Percentiles rank a stretch among this genome's conserved stretches.
Conservation (phyloP, 2,888 invertebrate genomes). For the Ornithoptera priamus region DNA sequence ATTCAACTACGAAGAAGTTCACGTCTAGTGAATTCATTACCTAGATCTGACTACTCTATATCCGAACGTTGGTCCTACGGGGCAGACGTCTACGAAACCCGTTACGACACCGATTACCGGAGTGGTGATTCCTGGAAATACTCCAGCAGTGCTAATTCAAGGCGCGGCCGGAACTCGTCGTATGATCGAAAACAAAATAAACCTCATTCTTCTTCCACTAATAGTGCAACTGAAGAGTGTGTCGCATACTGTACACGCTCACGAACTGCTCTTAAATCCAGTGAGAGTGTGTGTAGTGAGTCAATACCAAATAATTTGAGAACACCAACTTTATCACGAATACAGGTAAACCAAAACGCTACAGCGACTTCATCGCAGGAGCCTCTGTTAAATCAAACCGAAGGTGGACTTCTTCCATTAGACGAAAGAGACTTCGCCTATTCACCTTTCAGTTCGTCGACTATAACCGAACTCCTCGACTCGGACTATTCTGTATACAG, state of each 20-base stretch:
- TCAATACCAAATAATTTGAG: slow-evolving; percentile 50
- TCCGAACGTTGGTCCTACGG: slow-evolving; percentile 81
- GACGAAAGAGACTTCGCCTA: slow-evolving; percentile 77
- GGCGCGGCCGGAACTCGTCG: slow-evolving; percentile 66
- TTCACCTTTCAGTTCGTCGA: slow-evolving; percentile 75
- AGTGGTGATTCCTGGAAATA: slow-evolving; percentile 61
- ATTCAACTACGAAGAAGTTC: slow-evolving; percentile 69
- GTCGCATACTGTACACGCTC: slow-evolving; percentile 74
- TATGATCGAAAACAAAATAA: slow-evolving; percentile 71
- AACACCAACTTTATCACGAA: slow-evolving; percentile 46
- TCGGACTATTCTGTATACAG: slow-evolving; percentile 77
- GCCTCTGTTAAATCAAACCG: slow-evolving; percentile 49
- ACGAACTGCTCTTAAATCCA: slow-evolving; percentile 70
- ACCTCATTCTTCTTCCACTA: slow-evolving; percentile 48
- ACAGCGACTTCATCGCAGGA: slow-evolving; percentile 49
- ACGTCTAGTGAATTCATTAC: slow-evolving; percentile 73
- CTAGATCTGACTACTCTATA: slow-evolving; percentile 77
- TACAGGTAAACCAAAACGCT: slow-evolving; percentile 47
- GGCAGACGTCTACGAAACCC: slow-evolving; percentile 76
- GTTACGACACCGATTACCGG: slow-evolving; percentile 62
- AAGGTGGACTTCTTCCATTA: slow-evolving; percentile 70
- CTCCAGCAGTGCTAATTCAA: slow-evolving; percentile 46
- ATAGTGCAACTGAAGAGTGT: slow-evolving; percentile 60
- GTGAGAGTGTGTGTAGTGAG: slow-evolving; percentile 67
- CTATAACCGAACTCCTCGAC: slow-evolving; percentile 71